Evolutionary conservation across 2,888 invertebrate species (phyloP), one percentile per base, ranked within the genome.

Genomic region (Napeogenes inachia): DNA sequence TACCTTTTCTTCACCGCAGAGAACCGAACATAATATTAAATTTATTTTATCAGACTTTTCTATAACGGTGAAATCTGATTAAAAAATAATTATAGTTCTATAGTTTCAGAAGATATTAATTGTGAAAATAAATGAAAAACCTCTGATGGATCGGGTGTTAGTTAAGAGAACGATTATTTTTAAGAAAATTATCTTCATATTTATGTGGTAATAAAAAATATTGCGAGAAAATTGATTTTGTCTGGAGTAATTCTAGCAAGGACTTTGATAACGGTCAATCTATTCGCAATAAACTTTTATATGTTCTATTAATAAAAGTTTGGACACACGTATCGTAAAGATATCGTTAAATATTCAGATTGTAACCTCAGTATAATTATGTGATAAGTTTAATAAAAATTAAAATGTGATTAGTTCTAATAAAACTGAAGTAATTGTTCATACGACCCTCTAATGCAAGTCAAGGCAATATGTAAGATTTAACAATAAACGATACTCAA

Each of bases 1-100:
- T 73, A 74, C 74, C 71, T 73, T 75, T 72, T 71, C 73, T 75
- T 73, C 76, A 78, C 77, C 79, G 80, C 69, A 66, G 75, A 66
- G 75, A 80, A 78, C 72, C 74, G 80, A 79, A 81, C 78, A 82
- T 81, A 77, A 85, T 87, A 87, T 88, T 84, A 86, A 82, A 85
- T 85, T 87, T 82, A 78, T 70, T 81, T 80, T 71, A 71, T 80
- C 78, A 77, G 76, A 80, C 83, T 78, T 75, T 78, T 73, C 82
- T 79, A 87, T 87, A 84, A 69, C 72, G 74, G 71, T 75, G 81
- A 38, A 4, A 38, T 38, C 38, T 2, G 5, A 38, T 4, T 38
- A 79, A 82, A 80, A 81, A 74, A 76, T 82, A 85, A 85, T 84
- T 85, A 81, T 76, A 80, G 74, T 80, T 81, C 75, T 79, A 4